Base-by-base conservation (phyloP, 2,797 vertebrate genomes). In the Coluber constrictor region DNA sequence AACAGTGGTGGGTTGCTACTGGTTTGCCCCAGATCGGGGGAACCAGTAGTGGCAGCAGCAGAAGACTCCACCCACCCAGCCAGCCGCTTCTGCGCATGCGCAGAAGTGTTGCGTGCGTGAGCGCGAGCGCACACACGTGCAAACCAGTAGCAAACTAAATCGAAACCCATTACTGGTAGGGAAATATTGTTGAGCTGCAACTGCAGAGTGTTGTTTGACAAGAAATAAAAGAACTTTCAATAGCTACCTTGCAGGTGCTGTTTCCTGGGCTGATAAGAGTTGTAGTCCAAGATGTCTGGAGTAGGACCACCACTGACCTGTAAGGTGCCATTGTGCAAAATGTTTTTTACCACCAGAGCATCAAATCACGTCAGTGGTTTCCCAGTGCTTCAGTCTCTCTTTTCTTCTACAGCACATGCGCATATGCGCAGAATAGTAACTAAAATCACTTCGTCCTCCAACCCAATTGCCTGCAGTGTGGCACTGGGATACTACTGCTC, bases 151-250 rank as follows among this genome's bases (percentile, higher is more conserved):
- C 47, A 51, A 51, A 51, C 47, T 51, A 51, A 51, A 51, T 51
- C 7, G 47, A 51, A 51, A 51, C 47, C 47, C 47, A 51, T 51
- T 51, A 51, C 47, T 51, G 47, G 27, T 43, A 25, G 5, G 79
- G 23, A 25, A 23, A n/a, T 6, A 4, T 32, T 32, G 29, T 87
- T 25, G 79, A 57, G 70, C 0, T 0, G 83, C 70, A 1, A 25
- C 20, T 66, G 43, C 79, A 43, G 29, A 7, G 9, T 47, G 6
- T 57, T 66, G 37, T 79, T 55, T 88, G 7, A 55, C 51, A 59
- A 59, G 63, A 74, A 27, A 20, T 79, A 91, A 29, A 86, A 86
- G 6, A 27, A 54, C 18, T 23, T 55, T 74, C 37, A 66, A 1
- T 32, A 54, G 47, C 18, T 74, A 54, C n/a, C 51, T 20, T 54